These are phyloP conservation scores for Pachycephus smyrnensis DNA, from an alignment of 2,888 invertebrate genomes.

Conservation along the genomic window DNA sequence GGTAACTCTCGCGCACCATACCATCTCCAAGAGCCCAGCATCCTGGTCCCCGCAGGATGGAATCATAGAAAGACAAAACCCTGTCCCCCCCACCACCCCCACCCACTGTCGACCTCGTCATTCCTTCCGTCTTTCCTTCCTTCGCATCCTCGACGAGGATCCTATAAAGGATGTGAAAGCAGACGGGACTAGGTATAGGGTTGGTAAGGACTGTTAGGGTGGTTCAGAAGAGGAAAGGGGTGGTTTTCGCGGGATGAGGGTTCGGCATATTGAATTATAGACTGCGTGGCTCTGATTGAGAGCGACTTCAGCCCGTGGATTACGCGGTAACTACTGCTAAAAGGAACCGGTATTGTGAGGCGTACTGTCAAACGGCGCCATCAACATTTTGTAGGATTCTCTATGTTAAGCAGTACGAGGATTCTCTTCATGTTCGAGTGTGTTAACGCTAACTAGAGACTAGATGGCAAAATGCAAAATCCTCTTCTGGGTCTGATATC, in stretches of 20 bases:
- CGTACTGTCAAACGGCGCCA: neutral
- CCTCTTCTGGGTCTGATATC: too few relatives aligned
- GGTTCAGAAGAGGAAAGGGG: neutral
- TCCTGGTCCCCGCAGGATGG: conserved; percentile 36
- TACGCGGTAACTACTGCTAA: conserved; percentile 49
- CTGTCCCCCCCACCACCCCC: too few relatives aligned
- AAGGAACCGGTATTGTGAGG: conserved; percentile 36
- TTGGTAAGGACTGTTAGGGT: too few relatives aligned
- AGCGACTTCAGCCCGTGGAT: conserved; percentile 48
- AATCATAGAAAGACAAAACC: conserved; percentile 54
- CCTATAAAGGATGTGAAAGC: too few relatives aligned
- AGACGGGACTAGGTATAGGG: too few relatives aligned
- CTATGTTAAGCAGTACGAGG: too few relatives aligned
- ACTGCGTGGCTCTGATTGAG: conserved; percentile 49
- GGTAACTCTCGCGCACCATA: conserved; percentile 37
- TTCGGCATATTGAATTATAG: conserved; percentile 58
- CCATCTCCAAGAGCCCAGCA: conserved; percentile 21
- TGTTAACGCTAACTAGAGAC: too few relatives aligned
- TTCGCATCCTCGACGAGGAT: too few relatives aligned
- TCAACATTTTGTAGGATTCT: too few relatives aligned
- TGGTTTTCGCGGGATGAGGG: conserved; percentile 35
- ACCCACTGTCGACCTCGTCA: neutral
- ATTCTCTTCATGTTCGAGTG: too few relatives aligned
- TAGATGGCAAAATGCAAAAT: too few relatives aligned
- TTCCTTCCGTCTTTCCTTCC: conserved; percentile 2